Evolutionary conservation across 2,888 invertebrate species (phyloP), one percentile per base, ranked within the genome.

Genomic region (Schizotus pectinicornis): DNA sequence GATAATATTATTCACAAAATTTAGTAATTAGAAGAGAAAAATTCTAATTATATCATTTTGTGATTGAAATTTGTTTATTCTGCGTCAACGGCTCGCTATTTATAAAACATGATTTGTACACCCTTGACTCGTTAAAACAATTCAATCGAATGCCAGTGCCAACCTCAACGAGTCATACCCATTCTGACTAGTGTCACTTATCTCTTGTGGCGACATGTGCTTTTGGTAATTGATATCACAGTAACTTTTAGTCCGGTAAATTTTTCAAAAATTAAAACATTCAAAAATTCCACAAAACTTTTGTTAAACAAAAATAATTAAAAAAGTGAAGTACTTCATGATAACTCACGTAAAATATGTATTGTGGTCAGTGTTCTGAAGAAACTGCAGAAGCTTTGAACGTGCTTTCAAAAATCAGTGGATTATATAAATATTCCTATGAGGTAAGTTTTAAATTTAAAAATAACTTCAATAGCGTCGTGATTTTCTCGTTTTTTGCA

Each of bases 281-380:
- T n/a, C n/a, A 36, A 31, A 12, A 35, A 32, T 6, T 22, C 6
- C 31, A 7, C 5, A 12, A 14, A 8, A 14, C 3, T 11, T 39
- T 9, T 50, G 32, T 38, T 38, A 31, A 30, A 33, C 6, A 33
- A 31, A 22, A 22, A 22, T 5, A 22, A 2, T 2, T 45, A 32
- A 7, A 8, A 30, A 45, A 38, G 57, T 45, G 43, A 38, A 52
- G 36, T 43, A n/a, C n/a, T 45, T n/a, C 9, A 14, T 32, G 32
- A 30, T 11, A 9, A 39, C 13, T 11, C 3, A 39, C n/a, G n/a
- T n/a, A 12, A 49, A 60, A 42, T 32, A 76, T 77, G 76, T 74
- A 73, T 63, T 76, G 76, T 65, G 73, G 72, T 35, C 71, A 70
- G 46, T 75, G 74, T 57, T 71, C 74, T 0, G 75, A 76, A 62